Base-by-base conservation (phyloP, 2,888 invertebrate species). In the Microctonus hyperodae region DNA sequence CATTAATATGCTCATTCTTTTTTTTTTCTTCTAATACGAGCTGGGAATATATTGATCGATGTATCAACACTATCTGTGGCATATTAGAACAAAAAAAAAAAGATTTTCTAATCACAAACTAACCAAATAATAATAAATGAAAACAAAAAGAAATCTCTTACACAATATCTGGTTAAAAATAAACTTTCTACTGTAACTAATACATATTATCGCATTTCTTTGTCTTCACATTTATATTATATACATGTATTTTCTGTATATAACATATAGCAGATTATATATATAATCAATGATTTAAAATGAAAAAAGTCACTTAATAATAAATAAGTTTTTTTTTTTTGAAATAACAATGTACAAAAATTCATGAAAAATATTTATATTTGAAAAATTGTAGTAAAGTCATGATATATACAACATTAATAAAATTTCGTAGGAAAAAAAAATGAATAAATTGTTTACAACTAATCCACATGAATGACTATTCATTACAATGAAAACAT, bases 321-420 rank as follows among this genome's bases (percentile, higher is more conserved):
- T 60, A 11, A 31, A 56, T 48, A 48, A 60, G 28, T 60, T 11
- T 60, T 44, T 48, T 48, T 60, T 48, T 22, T 25, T 60, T 60
- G 28, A 48, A 20, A 60, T 60, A 40, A 59, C 28, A 60, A 55
- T 60, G 65, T 65, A 65, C 65, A 65, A 40, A 53, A 55, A 60
- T 31, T 11, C 28, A 16, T 65, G 55, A 22, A 40, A 65, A 60
- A 22, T 65, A 60, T 60, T 60, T 65, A 53, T 65, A 60, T 51
- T 48, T 16, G 33, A 37, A 37, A 61, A 23, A 35, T 10, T 33
- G n/a, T 53, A 62, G 53, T 53, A 6, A 25, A 62, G 37, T 53
- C 44, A n/a, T 37, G 37, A 37, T n/a, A 13, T n/a, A n/a, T 35
- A 35, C 13, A 35, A 9, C 3, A 28, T 37, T 13, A 57, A 55